These are phyloP conservation scores for Falcunculus frontatus DNA, from an alignment of 2,113 vertebrate species.

Conservation along the genomic window DNA sequence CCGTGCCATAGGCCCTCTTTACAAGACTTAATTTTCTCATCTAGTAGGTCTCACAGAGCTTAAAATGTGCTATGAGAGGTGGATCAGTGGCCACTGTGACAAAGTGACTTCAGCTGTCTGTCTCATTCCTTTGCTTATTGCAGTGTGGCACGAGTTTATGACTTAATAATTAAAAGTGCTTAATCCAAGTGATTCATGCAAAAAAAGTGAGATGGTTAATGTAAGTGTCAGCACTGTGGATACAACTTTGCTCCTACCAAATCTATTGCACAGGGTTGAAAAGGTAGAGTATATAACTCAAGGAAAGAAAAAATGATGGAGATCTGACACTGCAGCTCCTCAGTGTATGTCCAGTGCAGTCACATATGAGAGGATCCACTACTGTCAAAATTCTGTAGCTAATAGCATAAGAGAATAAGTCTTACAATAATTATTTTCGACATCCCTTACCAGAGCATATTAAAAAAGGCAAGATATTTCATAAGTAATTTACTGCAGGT, in stretches of 20 bases:
- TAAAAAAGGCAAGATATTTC: background rate
- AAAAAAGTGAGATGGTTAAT: background rate
- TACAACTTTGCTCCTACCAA: background rate
- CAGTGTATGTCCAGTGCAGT: background rate
- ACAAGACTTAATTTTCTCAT: background rate
- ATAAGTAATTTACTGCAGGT: background rate
- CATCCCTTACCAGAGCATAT: background rate
- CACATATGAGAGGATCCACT: background rate
- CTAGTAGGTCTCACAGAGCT: background rate
- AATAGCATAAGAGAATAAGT: background rate
- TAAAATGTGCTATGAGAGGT: fast-evolving
- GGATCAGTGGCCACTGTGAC: background rate
- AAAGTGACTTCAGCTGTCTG: background rate
- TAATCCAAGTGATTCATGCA: background rate
- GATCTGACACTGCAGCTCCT: background rate
- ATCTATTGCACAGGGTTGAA: background rate
- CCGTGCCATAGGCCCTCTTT: background rate
- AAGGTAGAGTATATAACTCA: background rate
- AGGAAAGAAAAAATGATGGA: fast-evolving
- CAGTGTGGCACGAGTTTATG: background rate
- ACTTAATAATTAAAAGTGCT: background rate
- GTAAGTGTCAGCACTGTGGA: background rate
- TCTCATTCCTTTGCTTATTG: background rate
- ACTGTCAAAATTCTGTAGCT: background rate
- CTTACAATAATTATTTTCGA: background rate